Percentiles rank a stretch among this genome's conserved stretches.
phyloP scores from a whole-genome alignment of 64 coral and sea anemone genomes.

The Dendrophyllia cribrosa region DNA sequence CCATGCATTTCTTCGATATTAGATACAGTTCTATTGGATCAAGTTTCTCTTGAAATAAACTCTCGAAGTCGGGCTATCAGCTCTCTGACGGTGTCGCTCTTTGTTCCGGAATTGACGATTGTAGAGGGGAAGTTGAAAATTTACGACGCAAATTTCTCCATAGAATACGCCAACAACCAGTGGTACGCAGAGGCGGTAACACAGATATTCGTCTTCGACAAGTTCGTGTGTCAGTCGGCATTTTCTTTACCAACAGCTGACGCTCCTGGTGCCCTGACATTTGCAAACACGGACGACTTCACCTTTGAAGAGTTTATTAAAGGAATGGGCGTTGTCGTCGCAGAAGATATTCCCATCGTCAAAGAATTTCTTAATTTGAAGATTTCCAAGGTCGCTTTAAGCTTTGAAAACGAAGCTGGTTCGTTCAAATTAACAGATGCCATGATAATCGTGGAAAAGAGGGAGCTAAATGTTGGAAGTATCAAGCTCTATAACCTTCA shows the following conservation, averaged over 20 bases:
- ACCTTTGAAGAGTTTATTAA: neutral
- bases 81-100: neutral
- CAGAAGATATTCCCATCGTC: slow-evolving; percentile 3
- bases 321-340: neutral
- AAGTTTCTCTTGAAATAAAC: slow-evolving; percentile 7
- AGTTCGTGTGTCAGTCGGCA: neutral
- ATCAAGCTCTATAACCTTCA: slow-evolving; percentile 11
- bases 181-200: slow-evolving; percentile 16
- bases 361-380: neutral
- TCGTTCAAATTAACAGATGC: neutral
- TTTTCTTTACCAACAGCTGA: neutral
- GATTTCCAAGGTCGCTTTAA: neutral
- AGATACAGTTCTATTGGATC: neutral
- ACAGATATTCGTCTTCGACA: slow-evolving; percentile 16
- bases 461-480: neutral
- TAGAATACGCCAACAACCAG: neutral
- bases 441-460: neutral
- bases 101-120: slow-evolving; percentile 10
- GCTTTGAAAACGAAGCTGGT: neutral
- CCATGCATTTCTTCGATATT: neutral
- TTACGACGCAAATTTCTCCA: neutral
- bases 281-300: neutral
- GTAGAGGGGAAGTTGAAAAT: neutral
- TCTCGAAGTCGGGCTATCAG: neutral
- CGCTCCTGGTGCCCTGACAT: neutral